Base-by-base conservation (phyloP, 2,888 invertebrate species). In the Petrolisthes cinctipes region DNA sequence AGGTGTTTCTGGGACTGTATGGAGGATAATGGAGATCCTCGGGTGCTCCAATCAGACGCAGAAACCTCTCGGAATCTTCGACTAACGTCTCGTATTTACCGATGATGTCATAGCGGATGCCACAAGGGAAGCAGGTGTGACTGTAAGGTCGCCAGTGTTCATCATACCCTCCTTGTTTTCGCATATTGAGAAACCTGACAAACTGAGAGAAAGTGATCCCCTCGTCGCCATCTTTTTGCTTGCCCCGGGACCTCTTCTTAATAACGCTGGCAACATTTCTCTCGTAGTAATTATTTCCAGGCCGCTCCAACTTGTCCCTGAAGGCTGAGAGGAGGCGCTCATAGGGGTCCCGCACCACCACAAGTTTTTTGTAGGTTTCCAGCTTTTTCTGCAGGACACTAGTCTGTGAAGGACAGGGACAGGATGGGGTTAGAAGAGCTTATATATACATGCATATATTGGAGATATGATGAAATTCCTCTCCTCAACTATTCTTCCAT, bases 131-230 rank as follows among this genome's bases (percentile, higher is more conserved):
- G 92, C 98, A 98, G 81, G 98, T 93, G 86, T 95, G 95, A 88
- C 95, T 94, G 91, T 97, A 95, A 0, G 97, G 96, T 92, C 95
- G 95, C 98, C 98, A 98, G 92, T 98, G 98, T 92, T 97, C 97
- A 92, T 98, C 98, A 91, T 95, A 95, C 0, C 85, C 68, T 0
- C 86, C 85, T 87, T 86, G 92, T 86, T 86, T 92, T 86, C 93
- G 94, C 71, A 92, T 92, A 54, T 93, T 92, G 0, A 98, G 94
- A 93, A 97, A 98, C 91, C 95, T 94, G 0, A 96, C 95, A 92
- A 98, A 98, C 93, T 98, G 98, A 37, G 94, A 93, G 93, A 98
- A 97, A 0, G 95, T 96, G 4, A 97, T 97, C 93, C 97, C 97
- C 92, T 96, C n/a, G 92, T 96, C 94, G 0, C 97, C 97, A 75